Conservation (phyloP, 2,888 invertebrate genomes). For the Epiblema foenella region DNA sequence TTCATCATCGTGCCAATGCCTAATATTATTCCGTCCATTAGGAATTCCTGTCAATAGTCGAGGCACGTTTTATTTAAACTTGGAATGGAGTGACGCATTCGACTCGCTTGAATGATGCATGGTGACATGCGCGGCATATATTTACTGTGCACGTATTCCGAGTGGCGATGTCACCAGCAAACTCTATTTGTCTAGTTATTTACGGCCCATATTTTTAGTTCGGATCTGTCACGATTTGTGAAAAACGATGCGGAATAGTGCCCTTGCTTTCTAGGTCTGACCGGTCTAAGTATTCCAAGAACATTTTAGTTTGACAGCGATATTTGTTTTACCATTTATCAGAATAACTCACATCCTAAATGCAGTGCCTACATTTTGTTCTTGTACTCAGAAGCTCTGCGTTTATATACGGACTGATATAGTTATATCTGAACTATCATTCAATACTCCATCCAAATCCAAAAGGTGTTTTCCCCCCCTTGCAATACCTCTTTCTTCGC, state of each 20-base stretch:
- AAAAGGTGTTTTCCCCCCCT: too few relatives aligned
- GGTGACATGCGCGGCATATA: neutral
- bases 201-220: neutral
- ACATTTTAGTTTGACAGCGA: neutral
- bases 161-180: neutral
- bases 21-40: slow-evolving; percentile 4
- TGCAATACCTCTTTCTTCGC: too few relatives aligned
- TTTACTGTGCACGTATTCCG: too few relatives aligned
- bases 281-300: neutral
- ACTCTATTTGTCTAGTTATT: too few relatives aligned
- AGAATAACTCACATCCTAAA: neutral
- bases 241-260: neutral
- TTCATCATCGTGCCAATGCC: neutral
- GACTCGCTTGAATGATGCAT: neutral
- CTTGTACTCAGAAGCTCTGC: neutral
- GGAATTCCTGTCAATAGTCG: neutral
- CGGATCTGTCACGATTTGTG: neutral
- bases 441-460: too few relatives aligned
- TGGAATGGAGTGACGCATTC: slow-evolving; percentile 1
- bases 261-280: neutral
- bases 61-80: slow-evolving; percentile 2
- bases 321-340: neutral
- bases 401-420: neutral
- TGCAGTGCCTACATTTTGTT: neutral
- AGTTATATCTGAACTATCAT: too few relatives aligned